A percentile compares a stretch with the other conserved stretches of the same genome.
Conservation (phyloP, 2,888 invertebrate genomes). For the Eueremaeus valkanovi region DNA sequence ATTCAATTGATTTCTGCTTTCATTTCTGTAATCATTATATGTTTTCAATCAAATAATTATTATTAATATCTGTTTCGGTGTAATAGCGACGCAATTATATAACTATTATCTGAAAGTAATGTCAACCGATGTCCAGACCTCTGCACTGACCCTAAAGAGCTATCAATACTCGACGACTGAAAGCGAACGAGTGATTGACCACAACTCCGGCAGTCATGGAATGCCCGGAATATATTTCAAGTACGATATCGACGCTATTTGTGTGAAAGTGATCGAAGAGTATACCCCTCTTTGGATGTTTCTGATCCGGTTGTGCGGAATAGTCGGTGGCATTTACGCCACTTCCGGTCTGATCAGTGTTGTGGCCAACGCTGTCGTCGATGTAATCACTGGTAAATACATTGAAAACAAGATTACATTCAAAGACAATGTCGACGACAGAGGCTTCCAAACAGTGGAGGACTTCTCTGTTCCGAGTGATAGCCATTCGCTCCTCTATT, state of each 20-base stretch:
- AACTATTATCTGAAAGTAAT: slow-evolving; percentile 96
- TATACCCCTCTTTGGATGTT: slow-evolving; percentile 67
- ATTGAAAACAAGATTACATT: not conserved
- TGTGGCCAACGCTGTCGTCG: slow-evolving; percentile 30
- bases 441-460: slow-evolving; percentile 23
- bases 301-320: slow-evolving; percentile 78
- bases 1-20: slow-evolving; percentile 46
- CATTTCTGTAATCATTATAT: not conserved
- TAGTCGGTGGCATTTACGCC: slow-evolving; percentile 87
- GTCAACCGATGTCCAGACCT: slow-evolving; percentile 74
- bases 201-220: slow-evolving; percentile 76
- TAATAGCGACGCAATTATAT: slow-evolving; percentile 67
- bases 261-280: slow-evolving; percentile 72
- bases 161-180: slow-evolving; percentile 94
- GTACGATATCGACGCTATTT: slow-evolving; percentile 86
- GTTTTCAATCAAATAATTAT: not conserved
- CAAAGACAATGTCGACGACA: slow-evolving; percentile 4
- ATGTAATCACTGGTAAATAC: slow-evolving; percentile 38
- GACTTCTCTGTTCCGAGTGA: slow-evolving; percentile 28
- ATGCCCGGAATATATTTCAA: slow-evolving; percentile 91
- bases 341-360: slow-evolving; percentile 61
- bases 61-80: slow-evolving; percentile 32
- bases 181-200: slow-evolving; percentile 69
- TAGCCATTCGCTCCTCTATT: slow-evolving; percentile 13
- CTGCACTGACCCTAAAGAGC: slow-evolving; percentile 54